Evolutionary conservation across 2,113 vertebrate genomes (phyloP).

Genomic region (Choloepus hoffmanni): DNA sequence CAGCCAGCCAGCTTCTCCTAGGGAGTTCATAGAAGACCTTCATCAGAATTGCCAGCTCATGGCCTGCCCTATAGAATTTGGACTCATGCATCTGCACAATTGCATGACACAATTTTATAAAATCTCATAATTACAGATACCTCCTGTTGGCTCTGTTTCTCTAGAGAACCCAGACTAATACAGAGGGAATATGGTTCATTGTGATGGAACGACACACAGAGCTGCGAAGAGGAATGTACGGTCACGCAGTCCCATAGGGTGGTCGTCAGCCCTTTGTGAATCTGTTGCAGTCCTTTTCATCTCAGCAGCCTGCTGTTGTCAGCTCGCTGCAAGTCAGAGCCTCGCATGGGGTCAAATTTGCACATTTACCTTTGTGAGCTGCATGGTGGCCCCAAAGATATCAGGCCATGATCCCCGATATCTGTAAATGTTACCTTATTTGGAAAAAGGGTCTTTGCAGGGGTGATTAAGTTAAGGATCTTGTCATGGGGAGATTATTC

Average conservation of each 20-base stretch:
- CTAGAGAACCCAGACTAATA: too few relatives aligned
- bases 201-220: background rate
- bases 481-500: background rate
- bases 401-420: too few relatives aligned
- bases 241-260: background rate
- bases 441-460: background rate
- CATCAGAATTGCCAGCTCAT: too few relatives aligned
- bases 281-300: background rate
- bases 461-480: background rate
- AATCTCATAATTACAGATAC: too few relatives aligned
- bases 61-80: too few relatives aligned
- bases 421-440: background rate
- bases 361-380: background rate
- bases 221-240: background rate
- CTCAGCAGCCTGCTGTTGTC: background rate
- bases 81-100: too few relatives aligned
- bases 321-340: background rate
- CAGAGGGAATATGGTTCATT: background rate
- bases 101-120: too few relatives aligned
- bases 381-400: background rate
- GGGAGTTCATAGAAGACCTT: too few relatives aligned
- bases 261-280: background rate
- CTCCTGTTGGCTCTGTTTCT: too few relatives aligned
- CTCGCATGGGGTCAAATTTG: background rate
- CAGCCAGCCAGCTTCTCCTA: too few relatives aligned